A percentile compares a stretch with the other conserved stretches of the same genome.
Evolutionary conservation across 2,113 vertebrate genomes (phyloP).

Genomic region (Scytalopus superciliaris): DNA sequence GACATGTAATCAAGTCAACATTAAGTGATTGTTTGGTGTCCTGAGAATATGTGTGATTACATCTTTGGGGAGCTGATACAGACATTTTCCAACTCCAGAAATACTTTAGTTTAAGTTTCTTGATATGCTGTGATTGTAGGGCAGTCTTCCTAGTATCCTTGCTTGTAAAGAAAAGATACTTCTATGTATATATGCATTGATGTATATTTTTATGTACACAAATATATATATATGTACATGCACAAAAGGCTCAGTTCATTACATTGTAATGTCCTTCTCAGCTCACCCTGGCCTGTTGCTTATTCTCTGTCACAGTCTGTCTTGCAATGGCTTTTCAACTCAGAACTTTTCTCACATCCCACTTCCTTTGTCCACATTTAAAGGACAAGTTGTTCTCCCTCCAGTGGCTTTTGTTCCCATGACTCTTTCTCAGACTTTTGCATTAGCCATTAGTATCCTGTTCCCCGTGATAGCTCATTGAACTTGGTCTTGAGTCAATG

Average conservation of each 20-base stretch:
- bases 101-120: neutral
- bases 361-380: neutral
- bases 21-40: neutral
- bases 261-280: neutral
- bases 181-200: too few species aligned
- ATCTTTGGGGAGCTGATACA: neutral
- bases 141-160: neutral
- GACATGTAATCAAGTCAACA: neutral
- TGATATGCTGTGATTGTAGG: neutral
- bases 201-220: neutral
- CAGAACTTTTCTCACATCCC: neutral
- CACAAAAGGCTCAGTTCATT: neutral
- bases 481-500: constrained; percentile 56
- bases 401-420: constrained; percentile 49
- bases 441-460: constrained; percentile 35
- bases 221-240: neutral
- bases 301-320: neutral
- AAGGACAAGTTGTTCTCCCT: constrained; percentile 22
- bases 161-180: neutral
- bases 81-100: neutral
- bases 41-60: neutral
- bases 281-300: neutral
- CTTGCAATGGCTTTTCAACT: neutral
- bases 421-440: constrained; percentile 45
- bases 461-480: constrained; percentile 54